Percentiles rank a stretch among this genome's conserved stretches.
Conservation (phyloP, 2,113 vertebrate species). For the Petroica traversi region DNA sequence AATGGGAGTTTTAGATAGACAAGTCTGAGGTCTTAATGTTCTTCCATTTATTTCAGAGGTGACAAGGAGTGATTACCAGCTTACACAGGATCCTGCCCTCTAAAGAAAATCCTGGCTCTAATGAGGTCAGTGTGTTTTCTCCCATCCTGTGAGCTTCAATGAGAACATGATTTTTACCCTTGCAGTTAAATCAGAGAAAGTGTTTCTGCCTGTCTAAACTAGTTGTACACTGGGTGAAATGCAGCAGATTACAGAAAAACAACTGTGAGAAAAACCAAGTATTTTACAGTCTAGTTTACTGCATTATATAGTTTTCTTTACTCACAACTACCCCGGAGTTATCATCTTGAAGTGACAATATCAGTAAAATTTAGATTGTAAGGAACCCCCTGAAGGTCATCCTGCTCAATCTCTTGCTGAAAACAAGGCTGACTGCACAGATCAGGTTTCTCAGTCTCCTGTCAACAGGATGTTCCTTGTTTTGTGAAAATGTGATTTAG, state of each 20-base stretch:
- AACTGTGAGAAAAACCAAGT: neutral
- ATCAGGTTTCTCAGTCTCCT: neutral
- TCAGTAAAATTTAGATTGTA: neutral
- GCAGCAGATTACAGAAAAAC: neutral
- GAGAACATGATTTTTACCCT: neutral
- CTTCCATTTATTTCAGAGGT: slow-evolving; percentile 6
- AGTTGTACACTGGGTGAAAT: neutral
- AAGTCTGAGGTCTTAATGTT: neutral
- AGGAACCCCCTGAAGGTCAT: neutral
- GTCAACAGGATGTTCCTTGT: neutral
- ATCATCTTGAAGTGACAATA: neutral
- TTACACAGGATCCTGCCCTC: neutral
- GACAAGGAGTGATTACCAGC: neutral
- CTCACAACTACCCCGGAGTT: neutral
- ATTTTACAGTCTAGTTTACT: neutral
- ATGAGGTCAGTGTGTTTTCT: neutral
- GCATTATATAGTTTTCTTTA: neutral
- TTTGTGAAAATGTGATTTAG: neutral
- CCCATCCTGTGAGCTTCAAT: neutral
- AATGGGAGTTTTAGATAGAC: neutral
- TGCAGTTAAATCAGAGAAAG: neutral
- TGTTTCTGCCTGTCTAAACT: neutral
- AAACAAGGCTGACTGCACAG: neutral
- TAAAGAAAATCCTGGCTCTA: neutral
- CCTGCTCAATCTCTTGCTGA: neutral